Evolutionary conservation across 2,113 vertebrate species (phyloP).

Genomic region (Struthidea cinerea): DNA sequence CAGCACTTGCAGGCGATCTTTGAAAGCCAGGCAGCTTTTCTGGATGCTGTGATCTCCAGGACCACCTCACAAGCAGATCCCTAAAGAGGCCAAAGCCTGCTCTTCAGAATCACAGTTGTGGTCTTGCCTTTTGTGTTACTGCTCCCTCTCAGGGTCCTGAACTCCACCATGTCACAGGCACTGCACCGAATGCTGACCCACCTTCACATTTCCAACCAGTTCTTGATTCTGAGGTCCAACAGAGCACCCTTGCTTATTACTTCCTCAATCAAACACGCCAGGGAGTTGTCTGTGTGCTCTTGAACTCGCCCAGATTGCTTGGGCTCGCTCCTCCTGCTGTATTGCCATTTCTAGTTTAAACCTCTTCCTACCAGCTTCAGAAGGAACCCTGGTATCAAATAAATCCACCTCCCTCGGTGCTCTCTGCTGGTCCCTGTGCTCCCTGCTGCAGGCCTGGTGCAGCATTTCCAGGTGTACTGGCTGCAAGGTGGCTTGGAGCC

Average conservation of each 20-base stretch:
- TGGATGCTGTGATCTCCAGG: not conserved
- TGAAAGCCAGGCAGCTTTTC: not conserved
- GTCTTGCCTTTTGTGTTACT: not conserved
- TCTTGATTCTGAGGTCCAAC: not conserved
- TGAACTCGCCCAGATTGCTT: not conserved
- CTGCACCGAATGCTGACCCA: not conserved
- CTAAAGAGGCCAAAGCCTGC: not conserved
- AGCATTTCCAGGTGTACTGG: not conserved
- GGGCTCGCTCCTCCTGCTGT: not conserved
- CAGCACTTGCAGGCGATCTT: not conserved
- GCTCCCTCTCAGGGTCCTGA: not conserved
- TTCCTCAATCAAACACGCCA: fast-evolving
- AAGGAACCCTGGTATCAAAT: not conserved
- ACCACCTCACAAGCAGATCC: not conserved
- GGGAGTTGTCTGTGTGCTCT: not conserved
- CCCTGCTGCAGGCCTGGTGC: not conserved
- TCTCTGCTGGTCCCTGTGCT: not conserved
- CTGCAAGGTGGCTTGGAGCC: not conserved
- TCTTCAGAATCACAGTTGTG: not conserved
- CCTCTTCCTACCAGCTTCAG: not conserved
- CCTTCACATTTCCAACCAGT: not conserved
- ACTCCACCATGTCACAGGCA: not conserved
- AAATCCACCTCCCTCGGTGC: not conserved
- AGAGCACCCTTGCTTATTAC: not conserved
- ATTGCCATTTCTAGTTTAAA: not conserved